Conservation (phyloP, 2,113 vertebrate genomes). For the Myotis lucifugus region DNA sequence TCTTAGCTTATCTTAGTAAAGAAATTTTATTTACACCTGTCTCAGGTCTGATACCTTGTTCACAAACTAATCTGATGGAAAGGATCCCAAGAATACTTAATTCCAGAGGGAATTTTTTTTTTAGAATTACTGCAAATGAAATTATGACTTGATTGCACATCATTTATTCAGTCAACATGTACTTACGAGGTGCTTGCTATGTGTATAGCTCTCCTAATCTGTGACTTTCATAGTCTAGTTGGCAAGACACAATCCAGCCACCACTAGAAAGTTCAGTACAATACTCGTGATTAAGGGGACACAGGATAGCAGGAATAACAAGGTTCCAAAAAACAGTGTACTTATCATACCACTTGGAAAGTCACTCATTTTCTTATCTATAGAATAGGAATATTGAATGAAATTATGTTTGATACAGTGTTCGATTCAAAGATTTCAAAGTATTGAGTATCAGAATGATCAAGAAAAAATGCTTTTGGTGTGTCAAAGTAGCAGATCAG, state of each 20-base stretch:
- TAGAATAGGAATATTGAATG: background rate
- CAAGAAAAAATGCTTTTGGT: background rate
- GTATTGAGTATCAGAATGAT: background rate
- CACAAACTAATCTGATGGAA: background rate
- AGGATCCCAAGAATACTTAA: background rate
- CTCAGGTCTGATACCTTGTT: background rate
- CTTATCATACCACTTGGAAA: background rate
- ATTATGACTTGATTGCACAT: background rate
- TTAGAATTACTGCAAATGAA: background rate
- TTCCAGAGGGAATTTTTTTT: constrained; percentile 1
- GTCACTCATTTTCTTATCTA: background rate
- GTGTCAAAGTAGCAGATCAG: background rate
- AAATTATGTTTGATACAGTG: background rate
- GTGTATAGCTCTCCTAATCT: background rate
- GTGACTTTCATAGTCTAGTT: background rate
- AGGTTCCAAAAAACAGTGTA: background rate
- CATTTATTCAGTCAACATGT: background rate
- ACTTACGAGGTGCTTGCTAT: background rate
- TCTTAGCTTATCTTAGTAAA: constrained; percentile 13
- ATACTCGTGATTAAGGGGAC: background rate
- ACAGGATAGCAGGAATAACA: background rate
- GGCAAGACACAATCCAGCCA: background rate
- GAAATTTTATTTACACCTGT: background rate
- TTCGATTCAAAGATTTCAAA: background rate
- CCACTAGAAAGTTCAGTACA: background rate